Evolutionary conservation across 1,140 invertebrate genomes (phyloP), one percentile per base, ranked within the genome.

Genomic region (Hormaphis cornu): DNA sequence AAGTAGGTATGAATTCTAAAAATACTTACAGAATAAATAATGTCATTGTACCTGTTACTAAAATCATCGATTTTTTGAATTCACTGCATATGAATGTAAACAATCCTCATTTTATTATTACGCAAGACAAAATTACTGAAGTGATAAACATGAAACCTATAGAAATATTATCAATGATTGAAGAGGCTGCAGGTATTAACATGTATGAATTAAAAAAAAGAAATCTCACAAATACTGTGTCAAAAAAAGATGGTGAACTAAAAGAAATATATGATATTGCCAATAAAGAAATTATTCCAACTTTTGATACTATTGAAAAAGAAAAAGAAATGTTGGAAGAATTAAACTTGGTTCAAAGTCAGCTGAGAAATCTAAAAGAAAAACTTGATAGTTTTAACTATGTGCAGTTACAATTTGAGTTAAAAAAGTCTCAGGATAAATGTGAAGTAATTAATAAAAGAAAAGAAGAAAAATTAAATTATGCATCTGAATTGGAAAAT

Each of bases 61-160:
- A 89, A 74, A 90, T 98, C 0, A 86, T 89, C 66, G 97, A 99
- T 80, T 81, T 99, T 73, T 98, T 99, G 78, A 90, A 91, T 74
- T 96, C 95, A 0, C 89, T 99, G 8, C 94, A 97, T 76, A 80
- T 99, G 2, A 99, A 99, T 79, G 93, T 99, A 0, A 99, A 99
- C 79, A 99, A 99, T 83, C 97, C 97, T 4, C 96, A 99, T 79
- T 99, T 98, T 78, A 84, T 99, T 5, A 99, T 99, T 74, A 99
- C 99, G 97, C 97, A 99, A 83, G 97, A 97, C 9, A 85, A 95
- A 75, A 97, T 99, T 63, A 98, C 96, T 1, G 99, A 99, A 84
- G 97, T 99, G 1, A 82, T 99, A 3, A 99, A 97, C 77, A 99
- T 99, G 96, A 99, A 98, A 76, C 94, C 97, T 16, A 84, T 86